phyloP scores from a whole-genome alignment of 2,888 invertebrate species.

The Pasiphila rectangulata region DNA sequence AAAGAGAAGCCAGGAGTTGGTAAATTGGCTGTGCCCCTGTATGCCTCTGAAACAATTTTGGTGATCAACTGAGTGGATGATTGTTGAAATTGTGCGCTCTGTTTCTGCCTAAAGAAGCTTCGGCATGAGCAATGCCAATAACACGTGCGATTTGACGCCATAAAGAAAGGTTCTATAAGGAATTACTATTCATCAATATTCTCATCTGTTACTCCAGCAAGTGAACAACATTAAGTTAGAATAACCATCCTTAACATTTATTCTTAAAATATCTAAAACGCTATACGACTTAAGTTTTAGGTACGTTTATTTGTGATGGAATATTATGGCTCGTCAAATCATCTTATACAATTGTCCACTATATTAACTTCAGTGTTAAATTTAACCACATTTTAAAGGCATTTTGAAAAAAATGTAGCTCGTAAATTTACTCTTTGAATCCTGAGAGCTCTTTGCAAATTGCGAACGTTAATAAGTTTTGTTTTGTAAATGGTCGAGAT shows the following conservation, averaged over 20 bases:
- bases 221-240: too few species aligned
- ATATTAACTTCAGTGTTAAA: conserved; percentile 32
- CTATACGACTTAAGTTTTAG: too few species aligned
- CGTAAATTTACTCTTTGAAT: conserved; percentile 15
- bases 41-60: conserved; percentile 48
- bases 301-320: too few species aligned
- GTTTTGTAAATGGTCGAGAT: conserved; percentile 24
- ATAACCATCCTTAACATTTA: too few species aligned
- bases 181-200: too few species aligned
- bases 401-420: conserved; percentile 20
- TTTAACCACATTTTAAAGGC: conserved; percentile 10
- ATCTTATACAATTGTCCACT: conserved; percentile 9
- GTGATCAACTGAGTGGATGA: conserved; percentile 56
- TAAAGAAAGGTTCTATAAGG: background rate
- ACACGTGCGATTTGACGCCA: conserved; percentile 11
- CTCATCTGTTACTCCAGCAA: too few species aligned
- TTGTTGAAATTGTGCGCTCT: conserved; percentile 46
- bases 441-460: conserved; percentile 29
- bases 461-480: conserved; percentile 27
- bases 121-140: background rate
- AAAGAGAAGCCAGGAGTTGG: conserved; percentile 8
- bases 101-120: conserved; percentile 25
- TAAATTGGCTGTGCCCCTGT: conserved; percentile 20
- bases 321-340: background rate
- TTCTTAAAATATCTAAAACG: too few species aligned